These are phyloP conservation scores for Limenitis camilla DNA, from an alignment of 2,888 invertebrate genomes.

Conservation along the genomic window DNA sequence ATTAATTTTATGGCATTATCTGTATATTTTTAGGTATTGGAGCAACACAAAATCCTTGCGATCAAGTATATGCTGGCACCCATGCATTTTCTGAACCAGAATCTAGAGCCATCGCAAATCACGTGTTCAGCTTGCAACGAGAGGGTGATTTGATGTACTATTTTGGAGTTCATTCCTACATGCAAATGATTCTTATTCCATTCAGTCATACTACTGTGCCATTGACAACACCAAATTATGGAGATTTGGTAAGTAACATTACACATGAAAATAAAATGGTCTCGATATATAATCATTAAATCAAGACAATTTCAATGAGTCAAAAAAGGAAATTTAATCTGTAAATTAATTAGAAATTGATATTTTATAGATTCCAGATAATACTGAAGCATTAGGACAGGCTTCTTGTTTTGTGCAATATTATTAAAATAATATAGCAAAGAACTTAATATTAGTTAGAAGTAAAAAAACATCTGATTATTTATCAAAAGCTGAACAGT, in stretches of 20 bases:
- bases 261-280: background rate
- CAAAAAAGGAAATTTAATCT: too few species aligned
- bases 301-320: too few species aligned
- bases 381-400: too few species aligned
- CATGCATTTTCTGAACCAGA: slow-evolving; percentile 74
- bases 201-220: slow-evolving; percentile 61
- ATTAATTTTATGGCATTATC: too few species aligned
- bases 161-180: slow-evolving; percentile 79
- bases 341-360: too few species aligned
- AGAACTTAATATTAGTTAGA: too few species aligned
- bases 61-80: slow-evolving; percentile 67
- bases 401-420: too few species aligned
- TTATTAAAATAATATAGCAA: too few species aligned
- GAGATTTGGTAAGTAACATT: slow-evolving; percentile 28
- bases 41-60: slow-evolving; percentile 50
- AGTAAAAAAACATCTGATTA: too few species aligned
- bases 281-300: background rate
- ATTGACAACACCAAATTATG: slow-evolving; percentile 44
- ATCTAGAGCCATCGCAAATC: slow-evolving; percentile 43
- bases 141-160: slow-evolving; percentile 54
- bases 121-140: slow-evolving; percentile 36
- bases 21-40: slow-evolving; percentile 41
- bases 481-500: too few species aligned
- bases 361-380: too few species aligned
- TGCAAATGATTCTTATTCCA: slow-evolving; percentile 79